phyloP scores from a whole-genome alignment of 1,140 invertebrate species.

The Kradibia gibbosae region DNA sequence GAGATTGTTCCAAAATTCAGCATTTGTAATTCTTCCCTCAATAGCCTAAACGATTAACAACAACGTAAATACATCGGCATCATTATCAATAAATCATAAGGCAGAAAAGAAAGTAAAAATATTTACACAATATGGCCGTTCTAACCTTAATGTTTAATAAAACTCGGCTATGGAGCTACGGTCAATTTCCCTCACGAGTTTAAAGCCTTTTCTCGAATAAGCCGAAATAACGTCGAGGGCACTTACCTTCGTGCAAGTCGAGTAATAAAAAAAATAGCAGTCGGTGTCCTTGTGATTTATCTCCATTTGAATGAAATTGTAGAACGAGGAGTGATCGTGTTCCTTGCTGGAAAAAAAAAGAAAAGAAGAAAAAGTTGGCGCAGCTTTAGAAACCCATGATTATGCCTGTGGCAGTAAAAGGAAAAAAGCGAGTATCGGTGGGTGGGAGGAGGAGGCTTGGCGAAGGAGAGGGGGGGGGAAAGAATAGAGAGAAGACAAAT shows the following conservation, averaged over 20 bases:
- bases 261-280: constrained; percentile 90
- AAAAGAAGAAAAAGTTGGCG: too few species aligned
- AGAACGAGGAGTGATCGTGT: constrained; percentile 70
- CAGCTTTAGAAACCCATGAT: constrained; percentile 29
- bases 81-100: too few species aligned
- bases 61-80: neutral
- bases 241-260: constrained; percentile 84
- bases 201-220: neutral
- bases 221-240: neutral
- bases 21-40: neutral
- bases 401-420: neutral
- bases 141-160: constrained; percentile 61
- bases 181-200: neutral
- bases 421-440: neutral
- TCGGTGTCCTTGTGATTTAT: constrained; percentile 79
- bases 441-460: neutral
- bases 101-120: constrained; percentile 43
- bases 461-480: neutral
- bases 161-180: neutral
- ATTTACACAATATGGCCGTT: constrained; percentile 66
- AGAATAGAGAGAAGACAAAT: neutral
- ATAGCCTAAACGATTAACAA: neutral
- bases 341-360: constrained; percentile 67
- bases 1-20: neutral
- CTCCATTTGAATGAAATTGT: constrained; percentile 69